Evolutionary conservation across 2,113 vertebrate genomes (phyloP).

Genomic region (Trogon surrucura): DNA sequence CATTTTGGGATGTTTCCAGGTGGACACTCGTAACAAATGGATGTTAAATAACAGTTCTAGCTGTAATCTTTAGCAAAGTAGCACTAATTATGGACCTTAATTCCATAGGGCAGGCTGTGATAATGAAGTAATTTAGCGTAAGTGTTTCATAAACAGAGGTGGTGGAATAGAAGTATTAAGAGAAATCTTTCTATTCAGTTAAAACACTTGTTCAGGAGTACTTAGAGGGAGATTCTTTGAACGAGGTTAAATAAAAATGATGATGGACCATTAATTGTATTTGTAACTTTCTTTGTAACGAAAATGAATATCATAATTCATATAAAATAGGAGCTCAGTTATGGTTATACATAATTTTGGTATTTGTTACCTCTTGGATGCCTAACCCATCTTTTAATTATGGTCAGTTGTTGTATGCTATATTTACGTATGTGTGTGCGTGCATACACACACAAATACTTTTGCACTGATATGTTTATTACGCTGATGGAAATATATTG

Average conservation of each 20-base stretch:
- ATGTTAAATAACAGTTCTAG: not conserved
- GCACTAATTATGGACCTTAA: not conserved
- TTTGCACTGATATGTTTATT: not conserved
- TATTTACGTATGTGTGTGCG: accelerated
- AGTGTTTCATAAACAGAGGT: not conserved
- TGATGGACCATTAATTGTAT: not conserved
- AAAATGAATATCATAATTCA: not conserved
- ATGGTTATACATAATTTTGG: not conserved
- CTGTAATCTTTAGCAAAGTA: not conserved
- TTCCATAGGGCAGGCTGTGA: not conserved
- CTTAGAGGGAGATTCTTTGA: not conserved
- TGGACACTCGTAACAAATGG: not conserved
- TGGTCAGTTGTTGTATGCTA: not conserved
- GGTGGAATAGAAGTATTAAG: not conserved
- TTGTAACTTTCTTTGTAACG: not conserved
- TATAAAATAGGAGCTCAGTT: not conserved
- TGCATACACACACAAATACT: not conserved
- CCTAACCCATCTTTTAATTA: not conserved
- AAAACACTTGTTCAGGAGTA: not conserved
- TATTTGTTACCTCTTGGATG: not conserved
- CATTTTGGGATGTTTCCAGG: not conserved
- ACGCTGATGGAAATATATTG: not conserved
- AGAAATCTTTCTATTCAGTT: not conserved
- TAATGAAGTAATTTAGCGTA: not conserved
- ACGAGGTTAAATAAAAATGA: not conserved